Base-by-base conservation (phyloP, 2,888 invertebrate genomes). In the Pammene fasciana region DNA sequence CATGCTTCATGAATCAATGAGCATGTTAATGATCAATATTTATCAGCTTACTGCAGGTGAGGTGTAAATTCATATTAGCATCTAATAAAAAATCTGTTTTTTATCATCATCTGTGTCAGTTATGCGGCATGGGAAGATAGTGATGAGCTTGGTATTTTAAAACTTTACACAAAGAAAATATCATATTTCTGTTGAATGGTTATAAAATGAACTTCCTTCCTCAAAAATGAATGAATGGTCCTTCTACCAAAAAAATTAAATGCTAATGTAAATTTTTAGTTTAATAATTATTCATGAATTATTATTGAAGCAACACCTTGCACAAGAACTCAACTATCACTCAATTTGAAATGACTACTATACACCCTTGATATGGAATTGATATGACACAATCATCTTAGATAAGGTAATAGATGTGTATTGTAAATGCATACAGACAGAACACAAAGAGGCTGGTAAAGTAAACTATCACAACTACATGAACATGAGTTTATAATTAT, bases 1-100 rank as follows among this genome's bases (percentile, higher is more conserved):
- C 80, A 83, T 68, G 83, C 86, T 86, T 85, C 80, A 86, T 77
- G 82, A 81, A 80, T 77, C 82, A 85, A 82, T 78, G 75, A 76
- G 82, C 82, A 79, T 80, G 83, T 81, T 82, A 79, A 72, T 73
- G 74, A 82, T 82, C 75, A 80, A 82, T 83, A 82, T 80, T 80
- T 78, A 83, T 81, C 75, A 73, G 74, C 76, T 75, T 74, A 78
- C 78, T 77, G 76, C 77, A 73, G 77, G 74, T 75, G 74, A 72
- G 70, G 71, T 74, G 72, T 68, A 74, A 71, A 77, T 76, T 50
- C 75, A 67, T 74, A 78, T 80, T 73, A 68, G 72, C 46, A 60
- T 57, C 18, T 4, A 48, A 56, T 61, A 41, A 57, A 67, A 41
- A 52, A 61, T 52, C 9, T 3, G 26, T 26, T 65, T 62, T 34